Percentiles rank a stretch among this genome's conserved stretches.
These are phyloP conservation scores for Tychaedon coryphoeus DNA, from an alignment of 2,113 vertebrate species.

Conservation along the genomic window DNA sequence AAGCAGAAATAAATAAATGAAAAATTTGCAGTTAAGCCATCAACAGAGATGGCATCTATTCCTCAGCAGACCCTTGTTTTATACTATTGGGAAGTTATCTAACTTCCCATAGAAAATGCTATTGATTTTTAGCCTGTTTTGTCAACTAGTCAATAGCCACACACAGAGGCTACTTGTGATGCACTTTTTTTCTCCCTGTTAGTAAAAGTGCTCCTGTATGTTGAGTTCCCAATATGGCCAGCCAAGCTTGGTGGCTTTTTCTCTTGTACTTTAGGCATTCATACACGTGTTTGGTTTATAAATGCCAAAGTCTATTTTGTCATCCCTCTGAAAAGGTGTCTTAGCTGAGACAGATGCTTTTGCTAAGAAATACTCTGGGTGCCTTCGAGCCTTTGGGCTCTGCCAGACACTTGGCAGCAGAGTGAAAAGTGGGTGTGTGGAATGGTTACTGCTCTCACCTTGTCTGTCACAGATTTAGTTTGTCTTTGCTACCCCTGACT, in stretches of 20 bases:
- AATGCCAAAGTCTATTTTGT: not conserved
- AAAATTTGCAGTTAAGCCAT: conserved; percentile 50
- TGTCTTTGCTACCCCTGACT: not conserved
- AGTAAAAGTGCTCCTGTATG: not conserved
- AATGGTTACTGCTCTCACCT: conserved; percentile 12
- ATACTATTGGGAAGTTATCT: conserved; percentile 67
- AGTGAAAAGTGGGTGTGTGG: not conserved
- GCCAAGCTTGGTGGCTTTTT: not conserved
- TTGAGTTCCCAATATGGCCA: not conserved
- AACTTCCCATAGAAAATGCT: conserved; percentile 71
- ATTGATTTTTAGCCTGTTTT: conserved; percentile 75
- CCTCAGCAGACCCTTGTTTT: conserved; percentile 29
- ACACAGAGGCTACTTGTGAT: not conserved
- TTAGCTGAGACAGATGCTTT: not conserved
- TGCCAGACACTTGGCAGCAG: conserved; percentile 23
- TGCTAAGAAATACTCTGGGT: not conserved
- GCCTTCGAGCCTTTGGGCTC: conserved; percentile 19
- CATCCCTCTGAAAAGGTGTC: not conserved
- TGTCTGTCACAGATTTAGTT: not conserved
- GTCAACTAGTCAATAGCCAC: conserved; percentile 73
- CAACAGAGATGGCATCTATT: conserved; percentile 44
- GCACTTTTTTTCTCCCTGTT: not conserved
- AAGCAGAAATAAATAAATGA: conserved; percentile 57
- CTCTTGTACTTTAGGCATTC: not conserved
- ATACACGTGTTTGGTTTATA: not conserved